These are phyloP conservation scores for Pollenia angustigena DNA, from an alignment of 2,888 invertebrate genomes.

Conservation along the genomic window DNA sequence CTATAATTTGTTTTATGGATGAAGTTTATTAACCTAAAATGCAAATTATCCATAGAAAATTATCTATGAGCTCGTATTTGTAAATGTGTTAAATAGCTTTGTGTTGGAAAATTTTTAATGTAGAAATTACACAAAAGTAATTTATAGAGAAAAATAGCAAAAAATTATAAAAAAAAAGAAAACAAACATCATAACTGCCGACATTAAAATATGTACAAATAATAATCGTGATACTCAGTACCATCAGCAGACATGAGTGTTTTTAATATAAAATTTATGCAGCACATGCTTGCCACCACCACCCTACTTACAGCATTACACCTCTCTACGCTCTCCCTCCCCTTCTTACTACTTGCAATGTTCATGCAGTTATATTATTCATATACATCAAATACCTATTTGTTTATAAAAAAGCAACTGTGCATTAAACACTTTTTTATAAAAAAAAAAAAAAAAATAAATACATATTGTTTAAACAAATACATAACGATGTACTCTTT, in stretches of 20 bases:
- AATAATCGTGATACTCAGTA: constrained; percentile 63
- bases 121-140: constrained; percentile 47
- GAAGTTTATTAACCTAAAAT: constrained; percentile 62
- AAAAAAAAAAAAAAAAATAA: background rate
- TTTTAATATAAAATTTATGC: constrained; percentile 4
- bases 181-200: constrained; percentile 55
- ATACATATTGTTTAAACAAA: constrained; percentile 16
- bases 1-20: background rate
- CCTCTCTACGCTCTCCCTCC: background rate
- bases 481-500: background rate
- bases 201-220: constrained; percentile 46
- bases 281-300: constrained; percentile 46
- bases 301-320: constrained; percentile 26
- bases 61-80: constrained; percentile 13
- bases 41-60: constrained; percentile 35
- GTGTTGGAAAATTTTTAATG: constrained; percentile 33
- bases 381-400: constrained; percentile 15
- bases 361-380: background rate
- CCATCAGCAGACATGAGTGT: constrained; percentile 37
- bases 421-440: background rate
- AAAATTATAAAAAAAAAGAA: constrained; percentile 4
- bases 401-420: background rate
- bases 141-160: constrained; percentile 34
- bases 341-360: background rate
- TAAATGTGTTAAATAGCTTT: constrained; percentile 48